Evolutionary conservation across 1,140 invertebrate species (phyloP), one percentile per base, ranked within the genome.

Genomic region (Acromyrmex heyeri): DNA sequence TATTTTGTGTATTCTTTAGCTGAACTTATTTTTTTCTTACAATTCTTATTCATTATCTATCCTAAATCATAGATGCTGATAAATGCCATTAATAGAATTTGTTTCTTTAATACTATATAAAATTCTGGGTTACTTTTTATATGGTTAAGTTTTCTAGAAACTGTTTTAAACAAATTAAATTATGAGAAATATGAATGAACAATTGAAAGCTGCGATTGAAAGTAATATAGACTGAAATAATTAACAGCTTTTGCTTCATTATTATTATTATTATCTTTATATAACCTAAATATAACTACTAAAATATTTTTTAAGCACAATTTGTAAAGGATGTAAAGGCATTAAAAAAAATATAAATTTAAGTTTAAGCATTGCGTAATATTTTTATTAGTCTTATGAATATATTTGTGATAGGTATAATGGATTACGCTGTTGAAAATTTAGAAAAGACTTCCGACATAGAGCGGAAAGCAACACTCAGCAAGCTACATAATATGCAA

Each of bases 401-500:
- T 75, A 34, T 67, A 82, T 89, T 73, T 90, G 61, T 75, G 18
- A 86, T 67, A 90, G 88, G 77, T 87, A 86, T 75, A 85, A 90
- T 88, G 88, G 89, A 89, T 48, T 65, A n/a, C 38, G 14, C 65
- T 64, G 69, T 79, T 81, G 88, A 12, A 85, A 50, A 79, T 85
- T 88, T 86, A 55, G 75, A 85, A 88, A 72, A 70, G 10, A 69
- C 61, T 44, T 64, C 34, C 48, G n/a, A 59, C 61, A 30, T 81
- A 86, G 48, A 87, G 85, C 79, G 86, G 59, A 73, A 61, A 30
- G 44, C 77, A 62, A 38, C 91, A 65, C 85, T 92, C 50, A 79
- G 64, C 70, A 91, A 89, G 69, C 69, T 92, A 27, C 86, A 88
- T 67, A 87, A 79, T 50, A 91, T 92, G 92, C 77, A 91, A 61